Base-by-base conservation (phyloP, 1,140 invertebrate genomes). In the Atta colombica region DNA sequence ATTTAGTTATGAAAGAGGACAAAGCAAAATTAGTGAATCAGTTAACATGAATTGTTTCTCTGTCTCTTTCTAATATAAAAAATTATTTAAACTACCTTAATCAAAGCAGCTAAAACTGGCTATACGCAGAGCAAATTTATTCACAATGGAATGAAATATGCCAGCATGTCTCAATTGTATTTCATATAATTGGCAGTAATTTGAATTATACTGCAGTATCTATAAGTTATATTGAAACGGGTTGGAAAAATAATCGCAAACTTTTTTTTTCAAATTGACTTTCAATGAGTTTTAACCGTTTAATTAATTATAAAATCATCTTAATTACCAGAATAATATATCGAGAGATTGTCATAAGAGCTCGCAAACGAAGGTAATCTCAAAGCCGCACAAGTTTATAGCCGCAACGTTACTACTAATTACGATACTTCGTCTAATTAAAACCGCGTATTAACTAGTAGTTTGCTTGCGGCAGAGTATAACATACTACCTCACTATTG, bases 351-450 rank as follows among this genome's bases (percentile, higher is more conserved):
- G 63, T 61, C 39, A 25, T 21, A 55, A 49, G 80, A 84, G 58
- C 25, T 51, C 25, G 60, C 80, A 35, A 84, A 75, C 39, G 68
- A 72, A 58, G 53, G 78, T 18, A 55, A 75, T 35, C 39, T 3
- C 80, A 49, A 75, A 84, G 55, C 63, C 39, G 55, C n/a, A 35
- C 39, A 61, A 84, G 80, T 84, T 84, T 12, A 84, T 75, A 84
- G 35, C 35, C 35, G 35, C 35, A 39, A 61, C 28, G 55, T 75
- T 75, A n/a, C 69, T 84, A 49, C 69, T 84, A 84, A 84, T 84
- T 84, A 84, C 55, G 55, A 75, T 84, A 84, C 80, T 84, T 84
- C 39, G 45, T n/a, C 55, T 75, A 84, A 84, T 84, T 84, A 84
- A 75, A 84, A 84, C 25, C 55, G 58, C 45, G 39, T 63, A 75